Conservation (phyloP, 2,113 vertebrate species). For the Cynopterus brachyotis region DNA sequence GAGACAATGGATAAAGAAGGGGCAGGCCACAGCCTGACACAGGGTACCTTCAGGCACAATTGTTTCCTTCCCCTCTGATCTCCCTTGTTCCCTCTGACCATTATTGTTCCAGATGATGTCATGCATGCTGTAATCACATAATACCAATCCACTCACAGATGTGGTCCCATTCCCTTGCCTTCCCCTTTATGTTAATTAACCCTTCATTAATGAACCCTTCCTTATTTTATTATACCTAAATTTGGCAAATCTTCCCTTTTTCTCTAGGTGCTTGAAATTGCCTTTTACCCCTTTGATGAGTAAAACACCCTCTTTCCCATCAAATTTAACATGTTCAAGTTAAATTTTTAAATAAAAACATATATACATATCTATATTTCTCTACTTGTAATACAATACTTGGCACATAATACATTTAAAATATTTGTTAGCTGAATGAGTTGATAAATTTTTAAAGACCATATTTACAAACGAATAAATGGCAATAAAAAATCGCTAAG, state of each 20-base stretch:
- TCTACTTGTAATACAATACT: background rate
- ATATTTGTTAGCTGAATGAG: background rate
- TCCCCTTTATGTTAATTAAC: background rate
- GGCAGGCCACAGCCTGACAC: background rate
- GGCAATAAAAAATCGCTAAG: background rate
- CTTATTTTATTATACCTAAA: background rate
- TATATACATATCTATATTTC: background rate
- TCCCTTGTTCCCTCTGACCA: background rate
- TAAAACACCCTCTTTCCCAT: background rate
- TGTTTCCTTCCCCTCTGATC: background rate
- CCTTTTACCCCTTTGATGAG: background rate
- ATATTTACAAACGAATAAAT: background rate
- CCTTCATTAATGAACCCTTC: background rate
- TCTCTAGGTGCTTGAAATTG: background rate
- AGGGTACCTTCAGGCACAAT: background rate
- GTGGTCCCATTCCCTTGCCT: rapidly evolving
- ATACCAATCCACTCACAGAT: background rate
- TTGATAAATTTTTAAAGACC: background rate
- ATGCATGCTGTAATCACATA: background rate
- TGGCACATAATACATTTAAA: background rate
- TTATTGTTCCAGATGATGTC: background rate
- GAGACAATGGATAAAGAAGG: background rate
- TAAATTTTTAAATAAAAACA: slow-evolving; percentile 13
- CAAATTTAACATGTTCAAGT: background rate
- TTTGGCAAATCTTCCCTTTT: background rate